Base-by-base conservation (phyloP, 2,113 vertebrate species). In the Tachycineta bicolor region DNA sequence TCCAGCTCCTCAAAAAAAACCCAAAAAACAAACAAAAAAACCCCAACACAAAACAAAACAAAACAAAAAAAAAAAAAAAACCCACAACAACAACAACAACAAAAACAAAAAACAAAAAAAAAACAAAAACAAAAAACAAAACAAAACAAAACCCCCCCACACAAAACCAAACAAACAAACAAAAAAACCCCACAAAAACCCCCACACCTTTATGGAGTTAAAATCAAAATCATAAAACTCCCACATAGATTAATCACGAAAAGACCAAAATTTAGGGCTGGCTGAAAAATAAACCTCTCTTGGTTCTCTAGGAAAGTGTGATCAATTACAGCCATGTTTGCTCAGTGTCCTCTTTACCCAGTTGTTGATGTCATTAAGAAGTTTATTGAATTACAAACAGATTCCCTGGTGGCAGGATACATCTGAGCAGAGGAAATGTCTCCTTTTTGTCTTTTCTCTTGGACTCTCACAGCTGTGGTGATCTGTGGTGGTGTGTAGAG, bases 401-500 rank as follows among this genome's bases (percentile, higher is more conserved):
- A 34, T 87, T 70, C 74, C 50, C 74, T 93, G 78, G 55, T 59
- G 84, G 58, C 55, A 91, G 26, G 70, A 79, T 84, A 65, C 53
- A 76, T 90, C 46, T 62, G 55, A 95, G 71, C 70, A 85, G 84
- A 91, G 63, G 75, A 95, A 80, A 59, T 93, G 50, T 58, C 74
- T 91, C 62, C 10, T 78, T 93, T 74, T 82, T 78, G 64, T 70
- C 65, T 91, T 81, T 74, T 81, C 41, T 60, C 68, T 75, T 5
- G 14, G 74, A 64, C 56, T 71, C 65, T 53, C 85, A 83, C 89
- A 96, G 93, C 87, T 96, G 89, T 90, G 62, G 62, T 69, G 53
- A 73, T 43, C 52, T 43, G 8, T 62, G 67, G 46, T 62, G 47
- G 2, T 58, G n/a, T 58, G 39, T 1, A 26, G 58, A 56, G 91